phyloP scores from a whole-genome alignment of 1,140 invertebrate genomes.

The Neodiprion lecontei region DNA sequence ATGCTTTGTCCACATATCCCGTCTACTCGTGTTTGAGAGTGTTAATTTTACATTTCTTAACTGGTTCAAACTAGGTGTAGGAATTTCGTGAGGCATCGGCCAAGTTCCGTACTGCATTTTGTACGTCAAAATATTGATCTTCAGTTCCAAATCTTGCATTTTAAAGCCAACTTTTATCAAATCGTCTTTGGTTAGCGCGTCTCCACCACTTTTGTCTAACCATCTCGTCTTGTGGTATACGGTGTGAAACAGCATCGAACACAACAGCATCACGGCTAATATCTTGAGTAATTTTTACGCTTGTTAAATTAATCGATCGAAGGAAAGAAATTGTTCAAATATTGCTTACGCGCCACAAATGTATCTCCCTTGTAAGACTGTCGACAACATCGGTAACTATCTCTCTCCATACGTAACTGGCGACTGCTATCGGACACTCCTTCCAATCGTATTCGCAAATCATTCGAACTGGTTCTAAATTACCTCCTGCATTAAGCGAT shows the following conservation, averaged over 20 bases:
- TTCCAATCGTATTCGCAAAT: slow-evolving; percentile 45
- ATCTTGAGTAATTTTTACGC: slow-evolving; percentile 34
- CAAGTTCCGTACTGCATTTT: slow-evolving; percentile 52
- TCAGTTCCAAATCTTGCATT: slow-evolving; percentile 48
- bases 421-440: slow-evolving; percentile 42
- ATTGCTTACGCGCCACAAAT: slow-evolving; percentile 42
- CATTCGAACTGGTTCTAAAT: slow-evolving; percentile 41
- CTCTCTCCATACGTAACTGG: slow-evolving; percentile 50
- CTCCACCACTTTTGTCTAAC: slow-evolving; percentile 12
- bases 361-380: slow-evolving; percentile 39
- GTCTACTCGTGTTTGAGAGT: slow-evolving; percentile 32
- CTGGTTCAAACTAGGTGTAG: slow-evolving; percentile 28
- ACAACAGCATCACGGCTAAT: slow-evolving; percentile 30
- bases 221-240: slow-evolving; percentile 33
- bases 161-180: slow-evolving; percentile 40
- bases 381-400: slow-evolving; percentile 53
- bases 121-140: slow-evolving; percentile 49
- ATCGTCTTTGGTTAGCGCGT: slow-evolving; percentile 25
- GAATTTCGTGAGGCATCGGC: slow-evolving; percentile 40
- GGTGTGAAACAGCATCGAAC: slow-evolving; percentile 33
- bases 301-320: slow-evolving; percentile 2
- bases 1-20: slow-evolving; percentile 41
- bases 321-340: slow-evolving; percentile 17
- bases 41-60: slow-evolving; percentile 33
- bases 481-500: slow-evolving; percentile 41